Conservation (phyloP, 2,113 vertebrate species). For the Gnathonemus longibarbis region DNA sequence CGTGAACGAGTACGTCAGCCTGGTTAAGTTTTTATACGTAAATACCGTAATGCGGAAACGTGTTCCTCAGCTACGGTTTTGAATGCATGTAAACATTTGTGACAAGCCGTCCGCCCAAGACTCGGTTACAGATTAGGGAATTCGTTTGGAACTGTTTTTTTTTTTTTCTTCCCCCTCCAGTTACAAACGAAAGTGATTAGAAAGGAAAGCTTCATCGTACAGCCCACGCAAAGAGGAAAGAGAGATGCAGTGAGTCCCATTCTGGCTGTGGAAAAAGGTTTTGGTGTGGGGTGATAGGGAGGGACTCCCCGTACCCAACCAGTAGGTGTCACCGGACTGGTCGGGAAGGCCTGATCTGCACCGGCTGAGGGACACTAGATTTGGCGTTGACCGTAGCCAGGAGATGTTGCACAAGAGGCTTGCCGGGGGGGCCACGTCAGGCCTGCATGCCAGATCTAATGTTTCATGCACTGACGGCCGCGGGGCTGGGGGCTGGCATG, state of each 20-base stretch:
- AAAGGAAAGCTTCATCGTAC: background rate
- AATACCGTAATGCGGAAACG: background rate
- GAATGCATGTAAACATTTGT: background rate
- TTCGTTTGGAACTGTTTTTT: background rate
- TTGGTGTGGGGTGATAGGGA: background rate
- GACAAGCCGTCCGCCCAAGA: background rate
- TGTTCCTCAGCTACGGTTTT: background rate
- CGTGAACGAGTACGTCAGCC: background rate
- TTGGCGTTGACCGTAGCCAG: conserved; percentile 67
- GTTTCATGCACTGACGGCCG: conserved; percentile 53
- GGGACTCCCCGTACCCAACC: background rate
- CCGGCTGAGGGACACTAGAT: conserved; percentile 37
- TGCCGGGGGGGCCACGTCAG: conserved; percentile 48
- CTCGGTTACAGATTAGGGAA: conserved; percentile 1
- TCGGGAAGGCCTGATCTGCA: background rate
- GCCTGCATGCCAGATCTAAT: conserved; percentile 49
- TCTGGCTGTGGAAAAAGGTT: background rate
- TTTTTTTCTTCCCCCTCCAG: background rate
- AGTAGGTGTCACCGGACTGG: background rate
- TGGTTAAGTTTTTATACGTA: background rate
- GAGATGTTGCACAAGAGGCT: conserved; percentile 63
- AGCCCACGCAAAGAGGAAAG: background rate
- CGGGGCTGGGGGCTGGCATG: conserved; percentile 45
- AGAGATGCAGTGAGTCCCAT: conserved; percentile 47
- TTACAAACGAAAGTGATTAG: conserved; percentile 1